Percentiles rank a stretch among this genome's conserved stretches.
Conservation (phyloP, 2,113 vertebrate genomes). For the Calyptomena viridis region DNA sequence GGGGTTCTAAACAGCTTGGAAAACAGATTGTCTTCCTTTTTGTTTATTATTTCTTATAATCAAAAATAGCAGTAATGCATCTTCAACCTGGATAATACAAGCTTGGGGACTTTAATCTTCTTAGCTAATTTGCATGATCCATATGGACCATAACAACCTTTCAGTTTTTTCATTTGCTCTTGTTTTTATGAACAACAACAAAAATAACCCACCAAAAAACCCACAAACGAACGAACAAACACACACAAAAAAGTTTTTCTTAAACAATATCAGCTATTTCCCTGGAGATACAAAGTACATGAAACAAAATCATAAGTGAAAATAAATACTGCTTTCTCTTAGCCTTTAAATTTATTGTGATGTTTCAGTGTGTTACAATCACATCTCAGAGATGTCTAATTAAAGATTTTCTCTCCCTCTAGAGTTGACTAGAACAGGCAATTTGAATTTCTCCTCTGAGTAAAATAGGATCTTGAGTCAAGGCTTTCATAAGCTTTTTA, state of each 20-base stretch:
- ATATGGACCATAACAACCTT: not conserved
- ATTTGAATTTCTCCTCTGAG: not conserved
- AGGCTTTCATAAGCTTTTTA: not conserved
- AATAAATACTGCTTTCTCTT: not conserved
- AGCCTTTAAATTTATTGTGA: not conserved
- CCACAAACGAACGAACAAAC: no score
- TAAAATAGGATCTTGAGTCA: not conserved
- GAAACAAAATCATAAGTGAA: not conserved
- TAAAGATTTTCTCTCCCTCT: not conserved
- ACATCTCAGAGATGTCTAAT: not conserved
- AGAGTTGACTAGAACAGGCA: no score
- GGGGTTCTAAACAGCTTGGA: slow-evolving; percentile 3
- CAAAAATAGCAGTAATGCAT: slow-evolving; percentile 14
- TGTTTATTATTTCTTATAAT: slow-evolving; percentile 31
- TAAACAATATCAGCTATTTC: not conserved
- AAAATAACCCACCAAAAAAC: not conserved
- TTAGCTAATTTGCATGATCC: slow-evolving; percentile 42
- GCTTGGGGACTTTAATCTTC: slow-evolving; percentile 21
- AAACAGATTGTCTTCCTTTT: slow-evolving; percentile 33
- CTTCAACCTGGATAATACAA: slow-evolving; percentile 6
- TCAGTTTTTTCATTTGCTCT: not conserved
- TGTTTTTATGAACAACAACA: not conserved
- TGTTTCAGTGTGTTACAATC: not conserved
- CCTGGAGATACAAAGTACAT: not conserved
- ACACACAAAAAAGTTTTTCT: no score